phyloP scores from a whole-genome alignment of 2,888 invertebrate genomes.

The Euproctis similis region DNA sequence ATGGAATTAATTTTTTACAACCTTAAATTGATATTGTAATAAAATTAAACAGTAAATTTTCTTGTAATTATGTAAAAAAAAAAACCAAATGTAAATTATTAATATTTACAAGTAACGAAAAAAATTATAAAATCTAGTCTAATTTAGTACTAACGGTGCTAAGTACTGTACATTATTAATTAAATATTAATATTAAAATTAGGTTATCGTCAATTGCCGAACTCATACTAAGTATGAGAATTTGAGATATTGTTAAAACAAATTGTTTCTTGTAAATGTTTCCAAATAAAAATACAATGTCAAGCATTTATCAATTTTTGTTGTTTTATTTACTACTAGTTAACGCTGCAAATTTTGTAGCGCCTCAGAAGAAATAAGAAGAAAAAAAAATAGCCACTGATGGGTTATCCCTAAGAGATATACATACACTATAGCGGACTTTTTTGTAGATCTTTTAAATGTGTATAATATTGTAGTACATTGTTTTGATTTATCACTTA shows the following conservation, averaged over 20 bases:
- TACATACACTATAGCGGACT: too few relatives aligned
- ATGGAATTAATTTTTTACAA: too few relatives aligned
- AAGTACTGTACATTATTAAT: conserved; percentile 61
- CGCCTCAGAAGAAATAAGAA: too few relatives aligned
- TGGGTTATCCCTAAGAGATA: too few relatives aligned
- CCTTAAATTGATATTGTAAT: too few relatives aligned
- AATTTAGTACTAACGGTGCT: conserved; percentile 73
- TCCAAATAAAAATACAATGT: conserved; percentile 65
- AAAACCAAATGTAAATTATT: conserved; percentile 49
- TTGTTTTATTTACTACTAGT: conserved; percentile 56
- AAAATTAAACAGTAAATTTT: too few relatives aligned
- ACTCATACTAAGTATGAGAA: conserved; percentile 60
- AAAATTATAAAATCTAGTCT: conserved; percentile 66
- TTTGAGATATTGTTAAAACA: conserved; percentile 54
- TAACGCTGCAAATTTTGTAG: too few relatives aligned
- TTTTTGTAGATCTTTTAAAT: too few relatives aligned
- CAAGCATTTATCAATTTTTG: conserved; percentile 57
- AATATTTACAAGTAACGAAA: conserved; percentile 33
- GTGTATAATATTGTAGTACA: too few relatives aligned
- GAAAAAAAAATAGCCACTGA: too few relatives aligned
- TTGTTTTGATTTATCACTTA: too few relatives aligned
- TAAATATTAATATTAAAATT: conserved; percentile 27
- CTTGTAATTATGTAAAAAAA: conserved; percentile 43
- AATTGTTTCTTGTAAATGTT: conserved; percentile 73
- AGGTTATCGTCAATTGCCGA: conserved; percentile 56